Evolutionary conservation across 2,888 invertebrate species (phyloP), one percentile per base, ranked within the genome.

Genomic region (Abrostola triplasia): DNA sequence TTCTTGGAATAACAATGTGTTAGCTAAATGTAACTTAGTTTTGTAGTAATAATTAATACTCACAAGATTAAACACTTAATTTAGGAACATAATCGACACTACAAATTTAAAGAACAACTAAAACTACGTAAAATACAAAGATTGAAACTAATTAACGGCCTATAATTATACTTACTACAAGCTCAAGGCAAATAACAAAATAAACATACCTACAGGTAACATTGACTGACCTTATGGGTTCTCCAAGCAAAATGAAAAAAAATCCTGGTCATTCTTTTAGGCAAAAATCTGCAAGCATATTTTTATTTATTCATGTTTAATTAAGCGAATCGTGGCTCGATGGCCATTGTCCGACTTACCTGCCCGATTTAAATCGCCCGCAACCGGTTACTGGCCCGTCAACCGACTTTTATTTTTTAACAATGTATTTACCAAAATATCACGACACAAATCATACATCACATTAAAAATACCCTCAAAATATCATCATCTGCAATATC

Each of bases 291-390:
- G 59, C 71, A 71, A 65, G 56, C 70, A 73, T 64, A 67, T 82
- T 84, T 83, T 89, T 86, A 89, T 91, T 90, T 90, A 87, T 88
- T 91, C 88, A 87, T 90, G 88, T 91, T 90, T 92, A 92, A 92
- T 92, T 92, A 92, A 91, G 86, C 84, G 90, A 89, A 90, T 91
- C 90, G 90, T 88, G 89, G 86, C 85, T 84, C 85, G 89, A 89
- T 89, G 88, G 86, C 90, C 90, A 92, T 92, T 92, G 92, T 92
- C 90, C 89, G 84, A 90, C 91, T 91, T 92, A 92, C 92, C 92
- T 91, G 89, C 84, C 82, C 87, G 91, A 90, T 91, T 90, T 88
- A 85, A 90, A 90, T 91, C 90, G 82, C 80, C 82, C 74, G 79
- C 79, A 85, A 91, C 91, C 91, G 90, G 91, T 90, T 90, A 82